Base-by-base conservation (phyloP, 2,797 vertebrate genomes). In the Paedocypris micromegethes region DNA sequence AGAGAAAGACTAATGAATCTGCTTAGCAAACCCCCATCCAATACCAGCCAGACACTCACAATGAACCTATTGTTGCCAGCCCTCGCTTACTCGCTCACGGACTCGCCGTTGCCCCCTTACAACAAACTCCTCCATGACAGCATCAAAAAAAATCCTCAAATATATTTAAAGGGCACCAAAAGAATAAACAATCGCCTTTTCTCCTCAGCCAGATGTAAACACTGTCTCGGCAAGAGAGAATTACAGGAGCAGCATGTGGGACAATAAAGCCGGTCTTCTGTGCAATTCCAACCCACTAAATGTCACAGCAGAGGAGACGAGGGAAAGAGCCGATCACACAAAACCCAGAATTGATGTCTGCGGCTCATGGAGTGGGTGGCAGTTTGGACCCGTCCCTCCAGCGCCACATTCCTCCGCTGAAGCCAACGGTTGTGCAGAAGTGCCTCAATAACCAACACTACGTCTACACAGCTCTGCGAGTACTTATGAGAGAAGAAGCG, bases 1-100 rank as follows among this genome's bases (percentile, higher is more conserved):
- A 48, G 56, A 62, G 76, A 70, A 72, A 76, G 83, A 84, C 83
- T 89, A 89, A 89, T 90, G 84, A 90, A 89, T 85, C 82, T 82
- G 82, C 83, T 86, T 67, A 3, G 83, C 76, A 23, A 73, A 83
- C 73, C 74, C 64, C 75, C 77, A 44, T 69, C 74, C 78, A 74
- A 74, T 83, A 82, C 84, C 69, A 56, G 71, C 58, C 68, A 84
- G 81, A 81, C 82, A 72, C 77, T 76, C 78, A 89, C 88, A 89
- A 88, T 88, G 84, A 75, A 67, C 49, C 81, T 73, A 88, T 89
- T 90, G 88, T 89, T 84, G 72, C 76, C 68, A 66, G 48, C 68
- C 56, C 53, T 61, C 37, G 6, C 46, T 69, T 66, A 69, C 57
- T 40, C 47, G 6, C 58, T 38, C 59, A 51, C 63, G 5, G 38